phyloP scores from a whole-genome alignment of 1,140 invertebrate genomes.

The Drosophila pseudoobscura region DNA sequence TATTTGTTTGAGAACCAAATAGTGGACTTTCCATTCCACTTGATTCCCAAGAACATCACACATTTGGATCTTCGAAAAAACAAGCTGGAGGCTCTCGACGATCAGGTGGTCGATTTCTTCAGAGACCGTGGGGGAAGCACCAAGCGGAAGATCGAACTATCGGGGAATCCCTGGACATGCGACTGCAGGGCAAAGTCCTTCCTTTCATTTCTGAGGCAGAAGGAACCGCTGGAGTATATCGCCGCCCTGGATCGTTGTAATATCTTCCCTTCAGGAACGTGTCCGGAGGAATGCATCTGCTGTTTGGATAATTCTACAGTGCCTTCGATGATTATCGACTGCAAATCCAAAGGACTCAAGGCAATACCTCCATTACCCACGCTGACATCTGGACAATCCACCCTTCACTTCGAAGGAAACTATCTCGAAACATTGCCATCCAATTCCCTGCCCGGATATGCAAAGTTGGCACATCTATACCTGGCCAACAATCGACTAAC shows the following conservation, averaged over 20 bases:
- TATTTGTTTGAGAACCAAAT: constrained; percentile 14
- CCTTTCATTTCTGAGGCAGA: constrained; percentile 1
- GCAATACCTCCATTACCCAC: constrained; percentile 6
- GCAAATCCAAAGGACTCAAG: constrained; percentile 4
- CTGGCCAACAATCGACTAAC: constrained; percentile 13
- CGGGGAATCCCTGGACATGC: constrained; percentile 19
- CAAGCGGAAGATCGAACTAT: background rate
- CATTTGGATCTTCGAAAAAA: constrained; percentile 28
- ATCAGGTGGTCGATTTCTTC: background rate
- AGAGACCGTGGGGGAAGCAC: background rate
- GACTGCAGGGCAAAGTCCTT: constrained; percentile 9
- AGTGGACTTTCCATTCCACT: background rate
- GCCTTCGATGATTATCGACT: constrained; percentile 18
- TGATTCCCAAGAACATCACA: background rate
- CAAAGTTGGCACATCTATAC: background rate
- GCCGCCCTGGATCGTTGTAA: background rate
- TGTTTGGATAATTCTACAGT: constrained; percentile 6
- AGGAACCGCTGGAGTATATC: constrained; percentile 6
- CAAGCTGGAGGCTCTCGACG: constrained; percentile 8
- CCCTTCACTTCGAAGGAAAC: constrained; percentile 13
- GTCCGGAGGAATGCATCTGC: constrained; percentile 20
- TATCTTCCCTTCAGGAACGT: background rate
- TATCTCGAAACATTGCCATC: background rate
- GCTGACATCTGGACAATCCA: background rate
- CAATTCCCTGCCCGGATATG: constrained; percentile 1